Evolutionary conservation across 2,888 invertebrate species (phyloP), one percentile per base, ranked within the genome.

Genomic region (Neria commutata): DNA sequence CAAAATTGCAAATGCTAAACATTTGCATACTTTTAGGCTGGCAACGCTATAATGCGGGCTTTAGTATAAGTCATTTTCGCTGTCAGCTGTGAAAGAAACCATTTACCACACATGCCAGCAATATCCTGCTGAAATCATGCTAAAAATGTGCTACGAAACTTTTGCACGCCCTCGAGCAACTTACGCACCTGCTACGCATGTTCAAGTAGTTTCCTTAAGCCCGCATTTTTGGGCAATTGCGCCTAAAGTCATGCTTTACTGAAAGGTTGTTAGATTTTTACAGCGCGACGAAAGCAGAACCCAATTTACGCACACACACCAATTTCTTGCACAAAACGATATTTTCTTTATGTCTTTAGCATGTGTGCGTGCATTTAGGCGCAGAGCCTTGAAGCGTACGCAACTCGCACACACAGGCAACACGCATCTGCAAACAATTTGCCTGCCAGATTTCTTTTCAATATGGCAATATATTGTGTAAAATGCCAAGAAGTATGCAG

Each of bases 311-410:
- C 42, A 42, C 5, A 42, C 21, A 14, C 8, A n/a, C 37, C 10
- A 5, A 37, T 55, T 60, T 64, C 50, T 34, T 19, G 60, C 65
- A 62, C 70, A 69, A 70, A n/a, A n/a, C n/a, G n/a, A 73, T 71
- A 70, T 71, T 70, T 66, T 66, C 72, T 71, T 72, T 71, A 71
- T 72, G 71, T 62, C 61, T 66, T 66, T 71, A 66, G 68, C 71
- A 71, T 73, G 66, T 73, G 71, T 57, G n/a, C n/a, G 62, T 61
- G 49, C 34, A 53, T 42, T 24, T 58, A 45, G 69, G 73, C 67
- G 73, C 72, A 64, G 68, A 72, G 69, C 68, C 73, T 72, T 72
- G 73, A 72, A n/a, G n/a, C n/a, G n/a, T 72, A 72, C 73, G 71
- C 37, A 72, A 73, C 70, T 73, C 67, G 56, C 19, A 16, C 40